These are phyloP conservation scores for Syrmaticus mikado DNA, from an alignment of 2,113 vertebrate genomes.

Conservation along the genomic window DNA sequence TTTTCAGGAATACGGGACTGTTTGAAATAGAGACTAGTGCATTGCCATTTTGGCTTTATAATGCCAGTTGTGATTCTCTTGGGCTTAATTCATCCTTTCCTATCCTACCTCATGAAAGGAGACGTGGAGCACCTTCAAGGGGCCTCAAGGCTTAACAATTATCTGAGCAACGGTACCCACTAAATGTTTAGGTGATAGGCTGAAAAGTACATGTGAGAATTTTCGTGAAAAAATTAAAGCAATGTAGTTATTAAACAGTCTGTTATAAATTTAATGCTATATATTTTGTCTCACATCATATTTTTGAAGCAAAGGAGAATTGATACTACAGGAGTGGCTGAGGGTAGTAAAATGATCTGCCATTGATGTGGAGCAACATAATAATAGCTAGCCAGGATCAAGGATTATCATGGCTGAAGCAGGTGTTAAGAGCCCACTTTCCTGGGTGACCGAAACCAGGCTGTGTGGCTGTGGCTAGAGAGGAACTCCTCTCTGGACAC, in stretches of 20 bases:
- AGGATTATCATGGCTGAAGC: neutral
- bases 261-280: neutral
- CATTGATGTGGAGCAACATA: neutral
- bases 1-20: neutral
- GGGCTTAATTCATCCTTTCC: constrained; percentile 1
- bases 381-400: neutral
- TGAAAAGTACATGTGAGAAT: neutral
- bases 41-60: neutral
- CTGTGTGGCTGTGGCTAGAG: neutral
- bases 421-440: neutral
- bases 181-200: neutral
- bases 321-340: accelerated
- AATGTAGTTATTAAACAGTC: neutral
- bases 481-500: neutral
- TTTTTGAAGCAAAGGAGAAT: neutral
- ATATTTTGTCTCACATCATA: neutral
- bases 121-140: neutral
- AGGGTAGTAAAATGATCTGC: neutral
- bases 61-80: neutral
- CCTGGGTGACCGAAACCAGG: neutral
- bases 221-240: neutral
- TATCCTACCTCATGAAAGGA: neutral
- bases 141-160: neutral
- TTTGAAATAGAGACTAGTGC: neutral
- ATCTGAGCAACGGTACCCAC: neutral